A percentile compares a stretch with the other conserved stretches of the same genome.
Conservation (phyloP, 2,888 invertebrate genomes). For the Bellardia pandia region DNA sequence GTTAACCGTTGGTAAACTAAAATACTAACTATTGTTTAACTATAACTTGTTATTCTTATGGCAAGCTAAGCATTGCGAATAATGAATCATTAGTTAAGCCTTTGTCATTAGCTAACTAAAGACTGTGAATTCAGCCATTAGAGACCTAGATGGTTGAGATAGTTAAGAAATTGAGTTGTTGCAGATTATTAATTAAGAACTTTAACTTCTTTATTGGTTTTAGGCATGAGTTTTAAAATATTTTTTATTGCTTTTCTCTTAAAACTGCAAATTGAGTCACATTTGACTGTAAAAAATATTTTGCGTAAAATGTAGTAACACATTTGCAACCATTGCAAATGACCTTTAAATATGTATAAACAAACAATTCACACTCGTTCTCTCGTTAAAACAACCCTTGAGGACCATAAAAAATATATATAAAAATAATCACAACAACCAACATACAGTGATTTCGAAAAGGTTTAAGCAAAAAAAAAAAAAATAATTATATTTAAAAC, state of each 20-base stretch:
- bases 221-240: too few species aligned
- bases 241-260: background rate
- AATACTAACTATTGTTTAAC: too few species aligned
- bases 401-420: slow-evolving; percentile 23
- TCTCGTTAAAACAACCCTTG: slow-evolving; percentile 55
- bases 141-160: background rate
- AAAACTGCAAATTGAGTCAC: background rate
- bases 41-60: too few species aligned
- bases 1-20: too few species aligned
- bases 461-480: background rate
- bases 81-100: too few species aligned
- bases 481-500: slow-evolving; percentile 11
- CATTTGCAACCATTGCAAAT: slow-evolving; percentile 47
- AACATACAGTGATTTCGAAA: slow-evolving; percentile 22
- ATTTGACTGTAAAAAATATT: background rate
- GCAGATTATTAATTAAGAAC: too few species aligned
- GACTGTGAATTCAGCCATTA: too few species aligned
- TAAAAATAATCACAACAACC: background rate
- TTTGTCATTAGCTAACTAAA: too few species aligned
- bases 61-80: too few species aligned
- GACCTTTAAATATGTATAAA: slow-evolving; percentile 63
- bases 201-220: too few species aligned
- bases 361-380: slow-evolving; percentile 12
- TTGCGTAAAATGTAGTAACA: slow-evolving; percentile 7
- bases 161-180: background rate